Evolutionary conservation across 2,797 vertebrate genomes (phyloP), one percentile per base, ranked within the genome.

Genomic region (Gouania willdenowi): DNA sequence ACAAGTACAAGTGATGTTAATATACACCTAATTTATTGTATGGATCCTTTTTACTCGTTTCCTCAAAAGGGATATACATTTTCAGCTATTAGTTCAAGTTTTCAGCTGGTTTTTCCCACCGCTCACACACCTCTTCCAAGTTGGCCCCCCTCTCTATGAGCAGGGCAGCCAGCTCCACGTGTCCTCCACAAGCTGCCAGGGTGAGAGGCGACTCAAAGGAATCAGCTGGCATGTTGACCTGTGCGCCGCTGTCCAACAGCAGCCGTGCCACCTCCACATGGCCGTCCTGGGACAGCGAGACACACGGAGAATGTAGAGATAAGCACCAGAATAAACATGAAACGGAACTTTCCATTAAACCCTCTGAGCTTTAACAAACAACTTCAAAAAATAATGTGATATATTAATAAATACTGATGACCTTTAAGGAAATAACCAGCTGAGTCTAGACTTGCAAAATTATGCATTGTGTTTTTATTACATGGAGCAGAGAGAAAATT

Each of bases 171-270:
- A 99, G 75, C 68, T 98, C 97, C 58, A 99, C 97, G 0, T 99
- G 97, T 37, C 97, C 97, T 5, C 97, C 97, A 8, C 97, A 99
- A 12, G 97, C 97, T 34, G 95, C 95, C 21, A 99, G 87, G 1
- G 97, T 99, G 26, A 99, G 87, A 0, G 97, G 97, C 7, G 97
- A 99, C 52, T 99, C 97, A 10, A 99, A 99, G 4, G 97, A 99
- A 83, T 98, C 95, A 0, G 95, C 95, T 30, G 97, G 97, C 95
- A 99, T 99, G 77, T 99, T 99, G 70, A 99, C 97, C 83, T 99
- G 97, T 32, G 97, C 97, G 3, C 97, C 97, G 41, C 97, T 99
- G 86, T 99, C 97, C 82, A 99, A 89, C 75, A 99, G 91, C 82
- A 99, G 85, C 55, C 95, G 92, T 4, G 97, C 97, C 77, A 99